Base-by-base conservation (phyloP, 1,140 invertebrate species). In the Sinella curviseta region DNA sequence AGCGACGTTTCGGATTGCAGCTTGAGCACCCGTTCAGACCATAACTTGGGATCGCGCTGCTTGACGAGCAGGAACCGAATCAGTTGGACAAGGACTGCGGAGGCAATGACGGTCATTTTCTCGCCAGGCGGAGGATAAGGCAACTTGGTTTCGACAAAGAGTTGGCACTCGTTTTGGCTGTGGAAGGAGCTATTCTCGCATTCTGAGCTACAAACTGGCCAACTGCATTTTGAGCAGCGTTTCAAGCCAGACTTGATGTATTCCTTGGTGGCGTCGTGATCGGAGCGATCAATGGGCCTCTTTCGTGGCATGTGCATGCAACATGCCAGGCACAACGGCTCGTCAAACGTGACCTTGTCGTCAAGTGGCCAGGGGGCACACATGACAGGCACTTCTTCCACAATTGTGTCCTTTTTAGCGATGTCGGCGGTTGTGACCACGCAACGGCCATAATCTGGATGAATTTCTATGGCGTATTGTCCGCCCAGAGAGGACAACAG, bases 41-140 rank as follows among this genome's bases (percentile, higher is more conserved):
- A 60, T 3, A 60, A 26, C 3, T 12, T 12, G 4, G 4, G 14
- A 26, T 60, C 24, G 57, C 57, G 57, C 12, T 60, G 14, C 24
- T 60, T 60, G 4, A 60, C 24, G 24, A 60, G 65, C 4, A 70
- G 65, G 31, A 24, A 70, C 3, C 65, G 65, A 33, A 70, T 70
- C 8, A 70, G 31, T 30, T 70, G 65, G 30, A 70, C 24, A 4
- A 70, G 26, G 31, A 70, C 65, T 4, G 65, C 30, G 65, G 65
- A 30, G 8, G 65, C 31, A 12, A 70, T 30, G n/a, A 70, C 31
- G 65, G 30, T 70, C 65, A 70, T 70, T 8, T 16, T 3, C 57
- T 60, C 57, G 12, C 57, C 57, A 17, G 57, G 65, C 12, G 65
- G 65, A 24, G 65, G 65, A 70, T 70, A 70, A 70, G 31, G 65